phyloP scores from a whole-genome alignment of 2,113 vertebrate species.

The Octodon degus region DNA sequence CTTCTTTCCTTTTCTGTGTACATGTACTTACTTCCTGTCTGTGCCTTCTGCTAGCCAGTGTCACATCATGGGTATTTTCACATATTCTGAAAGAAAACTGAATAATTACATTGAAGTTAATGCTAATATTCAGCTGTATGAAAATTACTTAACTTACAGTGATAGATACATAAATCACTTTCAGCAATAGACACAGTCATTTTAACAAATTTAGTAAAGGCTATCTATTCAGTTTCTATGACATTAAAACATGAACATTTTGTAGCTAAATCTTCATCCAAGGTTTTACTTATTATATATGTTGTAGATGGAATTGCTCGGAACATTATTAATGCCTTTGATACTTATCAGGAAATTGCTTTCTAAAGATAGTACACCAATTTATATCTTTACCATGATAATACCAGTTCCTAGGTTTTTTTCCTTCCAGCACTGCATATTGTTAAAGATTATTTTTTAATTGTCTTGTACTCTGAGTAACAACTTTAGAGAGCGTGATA shows the following conservation, averaged over 20 bases:
- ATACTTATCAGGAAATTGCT: conserved; percentile 35
- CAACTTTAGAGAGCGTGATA: neutral
- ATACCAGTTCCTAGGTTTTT: neutral
- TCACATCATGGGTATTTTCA: neutral
- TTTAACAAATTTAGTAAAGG: neutral
- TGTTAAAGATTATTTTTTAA: neutral
- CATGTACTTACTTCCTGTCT: neutral
- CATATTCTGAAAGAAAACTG: neutral
- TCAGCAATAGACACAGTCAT: neutral
- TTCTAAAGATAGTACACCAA: neutral
- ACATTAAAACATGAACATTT: neutral
- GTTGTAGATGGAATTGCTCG: conserved; percentile 32
- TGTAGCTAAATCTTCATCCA: conserved; percentile 2
- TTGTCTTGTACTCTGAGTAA: neutral
- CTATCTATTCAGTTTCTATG: neutral
- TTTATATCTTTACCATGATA: neutral
- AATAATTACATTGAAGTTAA: neutral
- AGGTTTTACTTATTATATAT: neutral
- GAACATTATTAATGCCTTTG: conserved; percentile 10
- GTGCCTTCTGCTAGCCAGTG: neutral
- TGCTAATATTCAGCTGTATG: neutral
- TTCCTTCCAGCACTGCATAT: neutral
- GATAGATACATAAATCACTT: neutral
- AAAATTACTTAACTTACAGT: neutral
- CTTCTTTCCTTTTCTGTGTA: neutral